A percentile compares a stretch with the other conserved stretches of the same genome.
phyloP scores from a whole-genome alignment of 2,113 vertebrate species.

The Sakesphorus luctuosus region DNA sequence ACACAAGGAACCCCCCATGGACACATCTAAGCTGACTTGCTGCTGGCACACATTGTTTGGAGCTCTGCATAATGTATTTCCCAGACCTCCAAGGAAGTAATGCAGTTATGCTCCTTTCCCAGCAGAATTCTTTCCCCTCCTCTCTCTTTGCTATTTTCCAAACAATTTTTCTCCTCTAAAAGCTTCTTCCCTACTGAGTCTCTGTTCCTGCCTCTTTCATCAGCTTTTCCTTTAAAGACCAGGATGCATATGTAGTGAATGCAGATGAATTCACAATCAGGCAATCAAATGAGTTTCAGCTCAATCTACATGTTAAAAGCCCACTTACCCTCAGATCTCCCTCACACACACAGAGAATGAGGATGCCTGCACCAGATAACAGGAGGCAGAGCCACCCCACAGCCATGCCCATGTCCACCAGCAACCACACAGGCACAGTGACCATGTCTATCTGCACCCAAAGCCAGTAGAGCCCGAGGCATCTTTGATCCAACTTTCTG shows the following conservation, averaged over 20 bases:
- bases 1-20: slow-evolving; percentile 42
- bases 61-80: slow-evolving; percentile 61
- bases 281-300: not conserved
- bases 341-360: not conserved
- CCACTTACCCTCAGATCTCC: not conserved
- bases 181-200: slow-evolving; percentile 45
- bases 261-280: not conserved
- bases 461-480: not conserved
- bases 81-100: slow-evolving; percentile 66
- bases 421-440: not conserved
- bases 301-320: not conserved
- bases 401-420: not conserved
- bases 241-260: not conserved
- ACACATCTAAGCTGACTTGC: slow-evolving; percentile 56
- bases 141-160: slow-evolving; percentile 49
- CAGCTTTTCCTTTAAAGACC: not conserved
- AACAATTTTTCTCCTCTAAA: slow-evolving; percentile 46
- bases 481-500: not conserved
- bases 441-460: not conserved
- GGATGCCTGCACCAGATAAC: not conserved
- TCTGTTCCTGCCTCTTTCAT: slow-evolving; percentile 47
- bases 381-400: not conserved
- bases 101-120: slow-evolving; percentile 44
- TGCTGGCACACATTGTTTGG: slow-evolving; percentile 64
- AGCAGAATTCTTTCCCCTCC: slow-evolving; percentile 50